A percentile compares a stretch with the other conserved stretches of the same genome.
Evolutionary conservation across 30 jellyfish, hydroid and myxozoan species (phyloP).

Genomic region (Hydractinia symbiolongicarpus): DNA sequence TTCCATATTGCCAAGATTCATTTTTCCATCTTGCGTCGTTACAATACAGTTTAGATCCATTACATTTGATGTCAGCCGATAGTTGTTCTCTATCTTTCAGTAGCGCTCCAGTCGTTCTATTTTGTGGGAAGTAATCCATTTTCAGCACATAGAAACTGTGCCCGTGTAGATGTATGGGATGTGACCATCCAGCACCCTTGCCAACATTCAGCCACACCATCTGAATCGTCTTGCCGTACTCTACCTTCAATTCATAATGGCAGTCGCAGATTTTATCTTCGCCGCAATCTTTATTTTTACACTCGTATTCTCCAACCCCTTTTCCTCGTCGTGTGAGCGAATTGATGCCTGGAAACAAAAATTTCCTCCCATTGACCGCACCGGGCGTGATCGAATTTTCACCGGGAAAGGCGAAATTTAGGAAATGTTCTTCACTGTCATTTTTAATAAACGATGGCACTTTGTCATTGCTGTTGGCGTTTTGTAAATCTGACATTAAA

Average conservation of each 20-base stretch:
- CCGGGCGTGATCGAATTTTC: constrained; percentile 53
- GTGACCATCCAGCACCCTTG: constrained; percentile 75
- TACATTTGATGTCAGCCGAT: constrained; percentile 61
- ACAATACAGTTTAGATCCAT: constrained; percentile 71
- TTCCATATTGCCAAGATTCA: constrained; percentile 50
- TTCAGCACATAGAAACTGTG: constrained; percentile 78
- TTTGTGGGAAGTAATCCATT: constrained; percentile 68
- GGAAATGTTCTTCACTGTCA: constrained; percentile 66
- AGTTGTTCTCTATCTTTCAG: constrained; percentile 8
- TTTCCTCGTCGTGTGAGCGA: constrained; percentile 80
- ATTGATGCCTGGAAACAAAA: constrained; percentile 70
- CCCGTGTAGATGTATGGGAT: constrained; percentile 86
- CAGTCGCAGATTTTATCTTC: constrained; percentile 77
- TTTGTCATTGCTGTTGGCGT: constrained; percentile 40
- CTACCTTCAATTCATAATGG: constrained; percentile 58
- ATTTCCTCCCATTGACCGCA: constrained; percentile 77
- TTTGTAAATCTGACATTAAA: constrained; percentile 53
- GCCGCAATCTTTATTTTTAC: constrained; percentile 75
- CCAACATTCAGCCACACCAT: constrained; percentile 80
- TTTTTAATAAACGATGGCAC: constrained; percentile 43
- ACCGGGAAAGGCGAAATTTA: constrained; percentile 81
- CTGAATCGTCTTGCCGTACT: constrained; percentile 69
- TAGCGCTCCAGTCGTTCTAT: constrained; percentile 59
- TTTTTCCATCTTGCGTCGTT: constrained; percentile 68
- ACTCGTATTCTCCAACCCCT: constrained; percentile 68